Evolutionary conservation across 2,113 vertebrate species (phyloP), one percentile per base, ranked within the genome.

Genomic region (Sterna hirundo): DNA sequence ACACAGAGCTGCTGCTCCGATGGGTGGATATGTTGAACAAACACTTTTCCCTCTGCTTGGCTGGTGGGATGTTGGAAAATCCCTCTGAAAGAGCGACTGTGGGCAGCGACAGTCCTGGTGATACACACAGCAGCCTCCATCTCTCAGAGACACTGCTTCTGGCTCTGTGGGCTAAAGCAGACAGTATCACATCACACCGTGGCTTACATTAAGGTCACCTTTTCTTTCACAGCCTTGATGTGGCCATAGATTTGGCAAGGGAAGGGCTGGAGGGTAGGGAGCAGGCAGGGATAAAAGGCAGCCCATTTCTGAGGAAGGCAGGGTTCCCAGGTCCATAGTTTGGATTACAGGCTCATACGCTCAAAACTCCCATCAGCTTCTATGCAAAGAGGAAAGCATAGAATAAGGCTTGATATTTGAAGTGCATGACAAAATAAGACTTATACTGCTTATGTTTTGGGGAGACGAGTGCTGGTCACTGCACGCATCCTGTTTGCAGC

Each of bases 171-270:
- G 34, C 36, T 22, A 3, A 47, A 64, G 86, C 80, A 76, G 77
- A 82, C 18, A 5, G 27, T 3, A 30, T 49, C 1, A 0, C 9
- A 10, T 47, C 52, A 1, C 12, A 15, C 21, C 1, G 0, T 14
- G 65, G 52, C 72, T 87, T 72, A 26, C 29, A 2, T 5, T 36
- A 21, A 72, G 70, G 84, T 86, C 90, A 89, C 72, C 88, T 96
- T 82, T 57, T 80, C 81, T 68, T 61, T 46, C 70, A 49, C 34
- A 38, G 77, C 74, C 82, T 42, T 26, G 66, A 57, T 68, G 69
- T 12, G 74, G 86, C 81, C n/a, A 2, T 1, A 51, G 77, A 65
- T 26, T 26, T 51, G 57, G 54, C 66, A 83, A 36, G 51, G 61
- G 84, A 47, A 85, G 76, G 81, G 19, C 60, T 82, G 66, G 44